Conservation (phyloP, 2,888 invertebrate genomes). For the Himalopsyche anomala region DNA sequence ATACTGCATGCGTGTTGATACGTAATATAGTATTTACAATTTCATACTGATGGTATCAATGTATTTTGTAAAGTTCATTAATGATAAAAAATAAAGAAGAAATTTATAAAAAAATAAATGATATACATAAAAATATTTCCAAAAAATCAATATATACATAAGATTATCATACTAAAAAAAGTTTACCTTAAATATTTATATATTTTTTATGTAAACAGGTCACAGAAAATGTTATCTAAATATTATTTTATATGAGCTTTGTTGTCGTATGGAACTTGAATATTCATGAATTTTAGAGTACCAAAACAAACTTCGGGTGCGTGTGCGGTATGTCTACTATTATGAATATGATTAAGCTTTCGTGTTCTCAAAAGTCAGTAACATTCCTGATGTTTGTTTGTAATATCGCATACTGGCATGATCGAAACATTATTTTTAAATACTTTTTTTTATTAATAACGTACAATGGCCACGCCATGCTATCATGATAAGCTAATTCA, state of each 20-base stretch:
- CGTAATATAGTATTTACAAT: too few species aligned
- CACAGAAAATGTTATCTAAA: slow-evolving; percentile 11
- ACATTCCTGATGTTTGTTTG: slow-evolving; percentile 32
- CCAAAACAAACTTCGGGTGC: slow-evolving; percentile 29
- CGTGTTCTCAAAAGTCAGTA: slow-evolving; percentile 24
- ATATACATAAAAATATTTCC: too few species aligned
- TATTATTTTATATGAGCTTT: neutral
- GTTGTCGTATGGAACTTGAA: neutral
- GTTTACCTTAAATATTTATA: too few species aligned
- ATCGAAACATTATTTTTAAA: slow-evolving; percentile 41
- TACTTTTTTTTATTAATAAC: slow-evolving; percentile 31
- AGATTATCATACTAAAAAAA: too few species aligned
- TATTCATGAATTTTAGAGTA: slow-evolving; percentile 10
- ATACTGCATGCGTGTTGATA: too few species aligned
- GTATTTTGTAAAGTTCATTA: too few species aligned
- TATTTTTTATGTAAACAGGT: neutral
- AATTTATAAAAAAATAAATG: too few species aligned
- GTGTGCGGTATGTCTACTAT: slow-evolving; percentile 19
- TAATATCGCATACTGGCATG: slow-evolving; percentile 35
- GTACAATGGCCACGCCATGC: neutral
- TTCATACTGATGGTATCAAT: too few species aligned
- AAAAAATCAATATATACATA: too few species aligned
- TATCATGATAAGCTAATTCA: slow-evolving; percentile 24
- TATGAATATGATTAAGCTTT: slow-evolving; percentile 27
- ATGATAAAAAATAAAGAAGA: too few species aligned